Evolutionary conservation across 2,888 invertebrate species (phyloP).

Genomic region (Exephanes ischioxanthus): DNA sequence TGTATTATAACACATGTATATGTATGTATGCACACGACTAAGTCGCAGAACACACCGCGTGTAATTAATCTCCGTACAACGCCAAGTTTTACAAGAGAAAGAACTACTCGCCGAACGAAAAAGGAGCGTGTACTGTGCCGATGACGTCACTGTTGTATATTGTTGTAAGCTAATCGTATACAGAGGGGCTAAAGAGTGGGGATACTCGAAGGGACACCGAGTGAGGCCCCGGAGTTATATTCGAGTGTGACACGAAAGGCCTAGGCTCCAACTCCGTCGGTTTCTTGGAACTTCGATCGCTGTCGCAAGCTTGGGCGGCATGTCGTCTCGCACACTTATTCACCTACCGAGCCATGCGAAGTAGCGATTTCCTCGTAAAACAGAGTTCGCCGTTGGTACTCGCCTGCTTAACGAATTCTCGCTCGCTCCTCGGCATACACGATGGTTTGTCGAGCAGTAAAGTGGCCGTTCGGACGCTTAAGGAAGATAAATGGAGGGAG

Average conservation of each 20-base stretch:
- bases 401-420: neutral
- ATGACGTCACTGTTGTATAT: slow-evolving; percentile 21
- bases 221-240: neutral
- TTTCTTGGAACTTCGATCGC: slow-evolving; percentile 47
- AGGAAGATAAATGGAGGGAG: slow-evolving; percentile 24
- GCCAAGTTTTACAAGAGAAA: neutral
- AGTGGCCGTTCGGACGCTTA: slow-evolving; percentile 2
- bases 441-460: neutral
- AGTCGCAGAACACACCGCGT: slow-evolving; percentile 14
- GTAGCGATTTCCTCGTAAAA: slow-evolving; percentile 42
- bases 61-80: slow-evolving; percentile 50
- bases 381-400: neutral
- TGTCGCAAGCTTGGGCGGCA: slow-evolving; percentile 1
- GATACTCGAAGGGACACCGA: slow-evolving; percentile 27
- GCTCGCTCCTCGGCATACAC: neutral
- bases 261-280: neutral
- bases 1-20: neutral
- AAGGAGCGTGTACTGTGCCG: slow-evolving; percentile 22
- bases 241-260: slow-evolving; percentile 24
- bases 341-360: slow-evolving; percentile 27
- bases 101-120: slow-evolving; percentile 10
- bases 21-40: neutral
- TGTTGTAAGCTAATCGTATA: neutral
- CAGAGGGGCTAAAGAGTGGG: neutral
- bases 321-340: slow-evolving; percentile 27